A percentile compares a stretch with the other conserved stretches of the same genome.
These are phyloP conservation scores for Dissostichus mawsoni DNA, from an alignment of 2,113 vertebrate genomes.

Conservation along the genomic window DNA sequence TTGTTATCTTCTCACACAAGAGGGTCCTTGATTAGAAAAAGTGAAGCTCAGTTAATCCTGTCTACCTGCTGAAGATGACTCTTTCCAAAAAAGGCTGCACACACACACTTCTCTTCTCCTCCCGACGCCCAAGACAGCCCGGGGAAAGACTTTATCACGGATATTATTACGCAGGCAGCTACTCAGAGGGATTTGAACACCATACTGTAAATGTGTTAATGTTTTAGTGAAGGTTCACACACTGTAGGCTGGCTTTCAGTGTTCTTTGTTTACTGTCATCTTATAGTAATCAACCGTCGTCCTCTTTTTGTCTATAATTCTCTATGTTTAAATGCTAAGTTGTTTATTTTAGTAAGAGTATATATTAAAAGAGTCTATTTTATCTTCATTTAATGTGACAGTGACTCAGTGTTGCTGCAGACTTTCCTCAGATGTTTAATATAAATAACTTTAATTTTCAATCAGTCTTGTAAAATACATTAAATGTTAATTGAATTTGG, in stretches of 20 bases:
- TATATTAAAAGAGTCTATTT: not conserved
- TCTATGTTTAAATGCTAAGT: not conserved
- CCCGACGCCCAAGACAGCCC: constrained; percentile 15
- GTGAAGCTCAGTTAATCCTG: constrained; percentile 43
- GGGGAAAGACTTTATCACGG: constrained; percentile 29
- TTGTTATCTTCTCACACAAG: not conserved
- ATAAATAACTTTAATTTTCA: not conserved
- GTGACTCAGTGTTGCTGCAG: not conserved
- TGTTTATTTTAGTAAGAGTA: not conserved
- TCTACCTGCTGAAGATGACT: constrained; percentile 38
- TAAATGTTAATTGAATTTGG: constrained; percentile 22
- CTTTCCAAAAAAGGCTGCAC: constrained; percentile 26
- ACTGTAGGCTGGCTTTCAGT: constrained; percentile 13
- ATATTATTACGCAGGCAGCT: constrained; percentile 4
- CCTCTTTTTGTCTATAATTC: constrained; percentile 3
- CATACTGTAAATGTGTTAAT: not conserved
- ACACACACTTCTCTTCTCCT: not conserved
- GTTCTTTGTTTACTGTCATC: constrained; percentile 31
- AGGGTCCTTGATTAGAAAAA: constrained; percentile 36
- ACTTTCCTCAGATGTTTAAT: constrained; percentile 27
- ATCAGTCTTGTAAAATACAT: not conserved
- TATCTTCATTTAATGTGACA: not conserved
- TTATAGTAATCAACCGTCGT: not conserved
- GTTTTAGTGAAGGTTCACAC: not conserved
- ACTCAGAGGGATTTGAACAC: constrained; percentile 9